Conservation (phyloP, 2,888 invertebrate species). For the Acleris cristana region DNA sequence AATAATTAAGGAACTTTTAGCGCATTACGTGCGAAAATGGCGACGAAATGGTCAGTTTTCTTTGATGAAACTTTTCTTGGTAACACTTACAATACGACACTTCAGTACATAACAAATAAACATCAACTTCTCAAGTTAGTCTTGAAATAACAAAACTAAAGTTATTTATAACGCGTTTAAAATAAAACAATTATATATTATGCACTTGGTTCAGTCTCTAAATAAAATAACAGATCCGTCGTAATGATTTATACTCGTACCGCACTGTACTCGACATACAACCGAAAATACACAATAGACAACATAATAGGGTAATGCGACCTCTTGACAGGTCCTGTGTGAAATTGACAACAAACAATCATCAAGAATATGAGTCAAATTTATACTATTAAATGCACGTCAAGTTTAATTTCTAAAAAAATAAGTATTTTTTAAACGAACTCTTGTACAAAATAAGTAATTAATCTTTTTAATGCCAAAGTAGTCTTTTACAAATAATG, state of each 20-base stretch:
- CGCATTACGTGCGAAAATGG: constrained; percentile 58
- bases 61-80: constrained; percentile 23
- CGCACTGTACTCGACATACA: constrained; percentile 20
- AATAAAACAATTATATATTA: constrained; percentile 16
- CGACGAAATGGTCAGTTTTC: constrained; percentile 50
- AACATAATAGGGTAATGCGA: constrained; percentile 37
- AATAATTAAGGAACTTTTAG: constrained; percentile 49
- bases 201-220: constrained; percentile 18
- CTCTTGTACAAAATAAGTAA: not conserved
- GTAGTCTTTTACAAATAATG: no score
- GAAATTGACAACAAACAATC: constrained; percentile 32
- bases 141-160: not conserved
- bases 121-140: constrained; percentile 14
- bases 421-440: not conserved
- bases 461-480: no score
- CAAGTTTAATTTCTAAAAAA: not conserved
- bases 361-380: constrained; percentile 9
- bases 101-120: constrained; percentile 28
- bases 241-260: constrained; percentile 7
- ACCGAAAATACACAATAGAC: constrained; percentile 38
- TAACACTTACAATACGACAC: constrained; percentile 21
- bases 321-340: constrained; percentile 37
- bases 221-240: constrained; percentile 28
- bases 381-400: no score
- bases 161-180: constrained; percentile 12